Evolutionary conservation across 2,797 vertebrate species (phyloP).

Genomic region (Lophotriccus pileatus): DNA sequence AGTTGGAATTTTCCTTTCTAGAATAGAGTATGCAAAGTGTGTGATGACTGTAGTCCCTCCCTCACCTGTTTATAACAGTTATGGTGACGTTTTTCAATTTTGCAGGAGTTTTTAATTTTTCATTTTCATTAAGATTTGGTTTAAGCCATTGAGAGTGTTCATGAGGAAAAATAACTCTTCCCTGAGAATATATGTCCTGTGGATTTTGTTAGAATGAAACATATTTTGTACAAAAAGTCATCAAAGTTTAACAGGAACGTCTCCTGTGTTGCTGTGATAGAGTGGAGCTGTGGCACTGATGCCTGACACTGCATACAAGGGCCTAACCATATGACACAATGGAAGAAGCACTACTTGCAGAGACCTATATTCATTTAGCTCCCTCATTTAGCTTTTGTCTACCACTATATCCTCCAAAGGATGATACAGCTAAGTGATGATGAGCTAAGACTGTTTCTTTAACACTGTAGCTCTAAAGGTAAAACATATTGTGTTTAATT

Average conservation of each 20-base stretch:
- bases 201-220: background rate
- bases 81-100: background rate
- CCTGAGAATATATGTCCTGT: background rate
- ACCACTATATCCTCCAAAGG: background rate
- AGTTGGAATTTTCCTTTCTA: background rate
- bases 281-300: background rate
- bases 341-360: background rate
- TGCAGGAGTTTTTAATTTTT: background rate
- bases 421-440: background rate
- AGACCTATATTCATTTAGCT: background rate
- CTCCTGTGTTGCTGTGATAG: background rate
- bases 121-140: background rate
- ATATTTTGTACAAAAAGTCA: background rate
- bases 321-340: background rate
- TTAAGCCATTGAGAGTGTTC: background rate
- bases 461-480: background rate
- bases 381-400: background rate
- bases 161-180: background rate
- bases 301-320: background rate
- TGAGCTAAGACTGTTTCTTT: background rate
- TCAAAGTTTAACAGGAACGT: background rate
- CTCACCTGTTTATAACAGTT: background rate
- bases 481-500: background rate
- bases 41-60: background rate
- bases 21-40: background rate